Evolutionary conservation across 1,140 invertebrate species (phyloP), one percentile per base, ranked within the genome.

Genomic region (Apolygus lucorum): DNA sequence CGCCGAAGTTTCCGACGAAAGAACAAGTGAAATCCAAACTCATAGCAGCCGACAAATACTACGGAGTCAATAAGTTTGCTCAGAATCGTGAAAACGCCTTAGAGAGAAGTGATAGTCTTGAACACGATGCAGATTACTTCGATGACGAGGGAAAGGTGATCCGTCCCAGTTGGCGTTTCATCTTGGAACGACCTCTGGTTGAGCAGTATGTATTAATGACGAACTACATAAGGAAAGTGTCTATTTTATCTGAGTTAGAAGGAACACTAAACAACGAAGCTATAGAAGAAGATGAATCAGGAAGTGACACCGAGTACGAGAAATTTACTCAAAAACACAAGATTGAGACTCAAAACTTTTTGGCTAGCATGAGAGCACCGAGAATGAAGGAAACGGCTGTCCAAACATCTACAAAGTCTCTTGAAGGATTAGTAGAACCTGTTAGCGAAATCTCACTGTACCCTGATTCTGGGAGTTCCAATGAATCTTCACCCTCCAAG

Each of bases 111-210:
- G n/a, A n/a, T n/a, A n/a, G n/a, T n/a, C n/a, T n/a, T n/a, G 17
- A 8, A 4, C 54, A 59, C 4, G 54, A 59, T 4, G 54, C 54
- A 4, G 54, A 59, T 24, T 59, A 59, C 22, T 59, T 14, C 54
- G 4, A 67, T 34, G 64, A 70, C 73, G 70, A 68, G 63, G 52
- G 21, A 54, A 42, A 70, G 24, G 1, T 0, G 70, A 49, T 27
- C 59, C 1, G 11, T 72, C 28, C 72, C 67, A 67, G 25, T 67
- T 2, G 81, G 76, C 73, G 83, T 80, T 24, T 27, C 28, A 64
- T 64, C 22, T 27, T 64, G 27, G 63, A 64, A 22, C 24, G 63
- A 24, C 63, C 63, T 24, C 14, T 64, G 11, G 25, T 64, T 26
- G 63, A 64, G 22, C 63, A 64, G 27, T 64, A 64, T 22, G 63